Base-by-base conservation (phyloP, 1,140 invertebrate species). In the Thalassaphorura encarpata region DNA sequence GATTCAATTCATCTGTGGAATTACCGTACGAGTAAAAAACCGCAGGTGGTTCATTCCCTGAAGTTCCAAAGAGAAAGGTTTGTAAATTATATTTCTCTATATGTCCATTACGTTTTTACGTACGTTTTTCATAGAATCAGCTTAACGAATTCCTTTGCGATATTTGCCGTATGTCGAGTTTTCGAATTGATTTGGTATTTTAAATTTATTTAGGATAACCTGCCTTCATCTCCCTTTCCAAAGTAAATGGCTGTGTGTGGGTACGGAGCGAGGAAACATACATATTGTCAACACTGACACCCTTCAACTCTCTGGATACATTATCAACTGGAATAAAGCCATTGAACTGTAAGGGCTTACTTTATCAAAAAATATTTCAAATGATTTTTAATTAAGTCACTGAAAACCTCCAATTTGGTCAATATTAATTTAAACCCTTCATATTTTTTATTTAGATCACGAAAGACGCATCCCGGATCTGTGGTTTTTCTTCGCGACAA, bases 271-370 rank as follows among this genome's bases (percentile, higher is more conserved):
- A 61, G 96, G 96, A 53, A 99, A 99, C 77, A 87, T 98, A 65
- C 93, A 98, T 73, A 80, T 99, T 54, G 88, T 98, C 65, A 92
- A 97, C 77, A 85, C 97, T 62, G 94, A 97, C 74, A 87, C 85
- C 67, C 98, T 98, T 75, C 78, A 82, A 67, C 80, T 99, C 64
- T 97, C 92, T 68, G 94, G 94, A 62, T 99, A 99, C 77, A 82
- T 97, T 72, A 96, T 99, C 76, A 97, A 98, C 79, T 99, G 96
- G 96, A 99, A 99, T 79, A 99, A 99, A 80, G 91, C 94, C 66
- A 99, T 99, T 72, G 96, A 98, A 85, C 78, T 97, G 93, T 98
- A 78, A 93, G 91, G 90, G 62, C 48, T 41, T 28, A 33, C 4
- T 45, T 50, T n/a, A n/a, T n/a, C n/a, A n/a, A n/a, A n/a, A n/a